Conservation (phyloP, 2,113 vertebrate genomes). For the Macrotis lagotis region DNA sequence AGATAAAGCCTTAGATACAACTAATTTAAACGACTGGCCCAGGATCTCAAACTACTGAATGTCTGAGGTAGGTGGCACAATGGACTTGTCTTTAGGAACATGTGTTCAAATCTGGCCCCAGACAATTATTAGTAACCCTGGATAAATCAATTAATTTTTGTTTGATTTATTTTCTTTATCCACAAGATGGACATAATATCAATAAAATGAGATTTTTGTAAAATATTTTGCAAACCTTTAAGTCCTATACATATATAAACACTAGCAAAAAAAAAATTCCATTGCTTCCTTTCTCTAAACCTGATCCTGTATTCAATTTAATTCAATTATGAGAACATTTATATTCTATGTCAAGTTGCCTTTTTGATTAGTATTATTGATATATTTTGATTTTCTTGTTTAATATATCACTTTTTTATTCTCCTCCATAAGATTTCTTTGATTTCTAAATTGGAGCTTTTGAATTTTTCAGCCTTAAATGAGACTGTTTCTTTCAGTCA, state of each 20-base stretch:
- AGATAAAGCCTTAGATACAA: background rate
- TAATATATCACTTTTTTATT: background rate
- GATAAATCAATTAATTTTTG: background rate
- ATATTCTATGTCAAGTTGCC: background rate
- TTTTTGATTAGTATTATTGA: background rate
- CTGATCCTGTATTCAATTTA: background rate
- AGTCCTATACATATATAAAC: background rate
- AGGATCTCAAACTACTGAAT: background rate
- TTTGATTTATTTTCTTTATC: background rate
- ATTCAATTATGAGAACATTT: background rate
- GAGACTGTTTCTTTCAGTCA: background rate
- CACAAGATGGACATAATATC: background rate
- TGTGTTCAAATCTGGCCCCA: background rate
- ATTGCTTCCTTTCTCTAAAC: background rate
- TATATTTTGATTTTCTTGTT: background rate
- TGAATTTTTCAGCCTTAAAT: background rate
- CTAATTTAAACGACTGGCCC: background rate
- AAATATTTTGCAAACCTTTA: background rate
- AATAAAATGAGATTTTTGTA: background rate
- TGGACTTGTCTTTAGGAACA: background rate
- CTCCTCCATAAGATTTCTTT: background rate
- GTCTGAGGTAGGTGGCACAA: background rate
- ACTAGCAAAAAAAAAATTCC: background rate
- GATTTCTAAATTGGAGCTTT: background rate
- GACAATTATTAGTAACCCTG: background rate